These are phyloP conservation scores for Forbesichthys papilliferus DNA, from an alignment of 2,113 vertebrate species.

Conservation along the genomic window DNA sequence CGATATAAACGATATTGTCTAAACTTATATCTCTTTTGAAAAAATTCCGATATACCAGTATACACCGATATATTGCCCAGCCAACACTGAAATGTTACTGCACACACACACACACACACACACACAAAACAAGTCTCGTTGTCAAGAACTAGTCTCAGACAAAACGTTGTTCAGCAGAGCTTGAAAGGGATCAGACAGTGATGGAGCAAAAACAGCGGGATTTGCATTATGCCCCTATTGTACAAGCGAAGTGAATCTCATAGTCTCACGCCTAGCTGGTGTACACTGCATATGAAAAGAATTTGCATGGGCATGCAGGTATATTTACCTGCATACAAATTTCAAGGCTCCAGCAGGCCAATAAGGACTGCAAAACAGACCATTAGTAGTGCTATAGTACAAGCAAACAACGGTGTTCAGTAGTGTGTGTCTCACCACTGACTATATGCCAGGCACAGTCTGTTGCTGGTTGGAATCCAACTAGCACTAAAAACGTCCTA, in stretches of 20 bases:
- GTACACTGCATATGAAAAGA: constrained; percentile 3
- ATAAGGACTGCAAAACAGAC: neutral
- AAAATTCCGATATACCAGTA: too few species aligned
- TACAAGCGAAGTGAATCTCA: constrained; percentile 1
- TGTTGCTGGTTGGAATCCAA: constrained; percentile 10
- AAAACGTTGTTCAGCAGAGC: too few species aligned
- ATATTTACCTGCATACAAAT: constrained; percentile 5
- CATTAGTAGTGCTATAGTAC: neutral
- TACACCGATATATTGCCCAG: too few species aligned
- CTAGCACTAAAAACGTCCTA: constrained; percentile 19
- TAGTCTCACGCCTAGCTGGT: neutral
- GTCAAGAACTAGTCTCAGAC: neutral
- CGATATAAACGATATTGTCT: too few species aligned
- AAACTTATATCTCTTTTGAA: too few species aligned
- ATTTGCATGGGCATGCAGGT: constrained; percentile 28
- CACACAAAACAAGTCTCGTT: neutral
- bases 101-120: too few species aligned
- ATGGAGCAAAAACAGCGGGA: neutral
- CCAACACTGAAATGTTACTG: neutral
- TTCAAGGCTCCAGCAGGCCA: neutral
- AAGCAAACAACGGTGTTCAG: neutral
- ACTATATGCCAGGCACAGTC: neutral
- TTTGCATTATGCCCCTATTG: neutral
- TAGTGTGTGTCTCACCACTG: neutral
- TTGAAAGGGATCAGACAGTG: neutral